These are phyloP conservation scores for Harpegnathos saltator DNA, from an alignment of 1,140 invertebrate genomes.

Conservation along the genomic window DNA sequence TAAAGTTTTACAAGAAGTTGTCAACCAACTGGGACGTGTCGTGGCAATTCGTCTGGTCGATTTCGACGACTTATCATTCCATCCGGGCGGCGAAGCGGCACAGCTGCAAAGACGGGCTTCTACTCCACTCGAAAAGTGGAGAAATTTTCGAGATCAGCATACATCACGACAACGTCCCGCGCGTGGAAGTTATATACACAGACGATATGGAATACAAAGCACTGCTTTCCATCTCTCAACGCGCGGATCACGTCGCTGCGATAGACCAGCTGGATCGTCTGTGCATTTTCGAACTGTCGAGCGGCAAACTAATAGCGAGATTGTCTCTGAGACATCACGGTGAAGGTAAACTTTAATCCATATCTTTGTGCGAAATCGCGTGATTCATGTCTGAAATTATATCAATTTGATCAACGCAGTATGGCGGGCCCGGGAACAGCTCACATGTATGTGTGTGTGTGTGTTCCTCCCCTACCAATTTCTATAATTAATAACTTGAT, in stretches of 20 bases:
- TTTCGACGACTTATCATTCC: constrained; percentile 63
- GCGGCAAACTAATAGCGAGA: constrained; percentile 63
- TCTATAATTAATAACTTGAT: no score
- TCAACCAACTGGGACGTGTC: constrained; percentile 44
- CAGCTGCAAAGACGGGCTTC: constrained; percentile 67
- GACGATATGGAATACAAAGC: constrained; percentile 59
- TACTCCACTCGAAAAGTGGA: constrained; percentile 69
- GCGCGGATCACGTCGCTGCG: constrained; percentile 43
- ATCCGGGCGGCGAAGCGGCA: constrained; percentile 49
- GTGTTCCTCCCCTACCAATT: no score
- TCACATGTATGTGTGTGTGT: no score
- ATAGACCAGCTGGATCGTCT: constrained; percentile 71
- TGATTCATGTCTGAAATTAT: background rate
- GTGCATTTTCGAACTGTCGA: constrained; percentile 67
- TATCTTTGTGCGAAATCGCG: background rate
- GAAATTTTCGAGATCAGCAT: constrained; percentile 70
- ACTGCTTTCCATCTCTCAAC: constrained; percentile 63
- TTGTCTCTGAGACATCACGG: constrained; percentile 57
- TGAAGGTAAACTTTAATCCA: constrained; percentile 45
- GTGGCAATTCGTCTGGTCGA: constrained; percentile 71
- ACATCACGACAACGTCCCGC: constrained; percentile 61
- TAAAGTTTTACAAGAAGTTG: constrained; percentile 74
- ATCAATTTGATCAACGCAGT: no score
- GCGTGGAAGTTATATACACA: constrained; percentile 63
- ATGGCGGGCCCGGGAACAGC: no score